Base-by-base conservation (phyloP, 1,140 invertebrate genomes). In the Gryllus bimaculatus region DNA sequence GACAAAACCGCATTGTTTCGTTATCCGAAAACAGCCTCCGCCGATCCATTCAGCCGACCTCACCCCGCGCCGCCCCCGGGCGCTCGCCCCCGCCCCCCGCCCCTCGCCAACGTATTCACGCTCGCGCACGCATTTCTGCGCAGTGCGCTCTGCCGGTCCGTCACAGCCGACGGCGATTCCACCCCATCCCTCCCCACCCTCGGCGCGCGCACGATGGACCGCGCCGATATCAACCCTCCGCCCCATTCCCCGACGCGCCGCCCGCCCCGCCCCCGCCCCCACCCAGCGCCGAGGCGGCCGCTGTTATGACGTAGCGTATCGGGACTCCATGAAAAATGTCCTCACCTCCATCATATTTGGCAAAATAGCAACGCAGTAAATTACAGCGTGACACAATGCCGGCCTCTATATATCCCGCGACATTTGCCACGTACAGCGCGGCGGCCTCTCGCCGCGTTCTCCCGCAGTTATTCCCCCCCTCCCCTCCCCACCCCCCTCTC, bases 291-390 rank as follows among this genome's bases (percentile, higher is more conserved):
- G 10, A 7, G 2, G 10, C 54, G 54, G 26, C 26, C 54, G 54
- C 18, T 66, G 54, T 7, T n/a, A 18, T 18, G 54, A 66, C 54
- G 54, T 66, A 66, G 54, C 54, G 54, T 66, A 66, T 66, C 54
- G 54, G 18, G 54, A 18, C 10, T 66, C 10, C 54, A 66, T 66
- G 54, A 66, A 66, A 66, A 66, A 66, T 66, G 54, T 66, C 54
- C 54, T 66, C 54, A 66, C 54, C 54, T 66, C 54, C 54, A 66
- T 66, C 54, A 66, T 66, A 66, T 66, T 66, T 66, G 54, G 54
- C 54, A 66, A 66, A n/a, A 66, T 66, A 66, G 54, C 54, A 18
- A 66, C 54, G 54, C 54, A 18, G 10, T 66, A 66, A 66, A 66
- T 66, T 66, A 66, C 54, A 66, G 54, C 54, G 54, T 66, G 54